These are phyloP conservation scores for Lithobius niger DNA, from an alignment of 1,140 invertebrate genomes.

Conservation along the genomic window DNA sequence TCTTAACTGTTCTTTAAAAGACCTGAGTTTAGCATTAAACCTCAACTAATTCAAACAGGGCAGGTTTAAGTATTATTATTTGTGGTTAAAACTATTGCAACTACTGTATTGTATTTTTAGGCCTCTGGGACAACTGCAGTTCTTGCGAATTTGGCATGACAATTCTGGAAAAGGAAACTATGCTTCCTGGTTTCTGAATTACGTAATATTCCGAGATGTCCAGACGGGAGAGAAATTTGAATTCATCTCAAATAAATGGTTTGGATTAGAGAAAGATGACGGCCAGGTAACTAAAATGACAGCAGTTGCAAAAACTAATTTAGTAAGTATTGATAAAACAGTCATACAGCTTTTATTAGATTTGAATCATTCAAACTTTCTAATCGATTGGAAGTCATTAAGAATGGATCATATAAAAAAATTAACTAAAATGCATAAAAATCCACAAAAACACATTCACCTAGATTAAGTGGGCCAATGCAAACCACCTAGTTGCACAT, in stretches of 20 bases:
- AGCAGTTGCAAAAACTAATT: too few relatives aligned
- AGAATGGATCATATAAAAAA: too few relatives aligned
- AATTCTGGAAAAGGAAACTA: slow-evolving; percentile 38
- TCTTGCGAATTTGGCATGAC: slow-evolving; percentile 42
- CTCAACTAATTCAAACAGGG: background rate
- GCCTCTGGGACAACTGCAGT: slow-evolving; percentile 37
- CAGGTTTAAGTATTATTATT: background rate
- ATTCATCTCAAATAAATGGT: slow-evolving; percentile 40
- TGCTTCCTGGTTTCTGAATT: slow-evolving; percentile 40
- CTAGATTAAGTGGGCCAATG: too few relatives aligned
- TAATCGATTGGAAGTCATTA: background rate
- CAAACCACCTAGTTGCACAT: too few relatives aligned
- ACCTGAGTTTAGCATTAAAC: background rate
- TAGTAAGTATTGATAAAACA: background rate
- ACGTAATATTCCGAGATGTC: slow-evolving; percentile 37
- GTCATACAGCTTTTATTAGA: background rate
- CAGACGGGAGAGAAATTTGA: slow-evolving; percentile 39
- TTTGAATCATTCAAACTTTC: background rate
- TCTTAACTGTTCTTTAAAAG: background rate
- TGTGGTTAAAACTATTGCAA: background rate
- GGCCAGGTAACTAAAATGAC: slow-evolving; percentile 28
- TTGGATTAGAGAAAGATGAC: slow-evolving; percentile 43
- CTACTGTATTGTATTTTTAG: slow-evolving; percentile 21
- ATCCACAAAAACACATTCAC: too few relatives aligned
- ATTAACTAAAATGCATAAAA: too few relatives aligned